phyloP scores from a whole-genome alignment of 2,888 invertebrate species.

The Papilio protenor region DNA sequence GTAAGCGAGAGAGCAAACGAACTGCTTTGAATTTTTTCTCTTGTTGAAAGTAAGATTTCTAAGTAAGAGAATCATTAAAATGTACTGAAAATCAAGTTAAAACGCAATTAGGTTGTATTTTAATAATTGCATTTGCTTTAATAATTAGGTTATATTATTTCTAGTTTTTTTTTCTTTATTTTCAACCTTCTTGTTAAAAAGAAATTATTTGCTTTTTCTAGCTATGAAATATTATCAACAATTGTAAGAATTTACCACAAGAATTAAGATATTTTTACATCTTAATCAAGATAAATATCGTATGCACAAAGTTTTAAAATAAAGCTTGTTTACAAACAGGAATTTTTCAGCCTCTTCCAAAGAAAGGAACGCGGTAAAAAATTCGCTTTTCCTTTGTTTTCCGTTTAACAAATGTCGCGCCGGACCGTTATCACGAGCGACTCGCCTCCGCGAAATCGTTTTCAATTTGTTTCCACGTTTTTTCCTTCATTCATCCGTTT shows the following conservation, averaged over 20 bases:
- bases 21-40: conserved; percentile 13
- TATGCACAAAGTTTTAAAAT: background rate
- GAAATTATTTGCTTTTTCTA: too few relatives aligned
- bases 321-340: conserved; percentile 1
- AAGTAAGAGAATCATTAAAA: background rate
- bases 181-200: too few relatives aligned
- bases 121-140: too few relatives aligned
- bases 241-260: too few relatives aligned
- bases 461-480: conserved; percentile 42
- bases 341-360: background rate
- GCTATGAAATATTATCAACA: too few relatives aligned
- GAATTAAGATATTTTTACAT: too few relatives aligned
- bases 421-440: conserved; percentile 35
- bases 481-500: conserved; percentile 38
- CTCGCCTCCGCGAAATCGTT: conserved; percentile 39
- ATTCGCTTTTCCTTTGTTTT: conserved; percentile 27
- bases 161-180: too few relatives aligned
- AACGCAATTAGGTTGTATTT: too few relatives aligned
- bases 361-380: background rate
- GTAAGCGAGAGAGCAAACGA: conserved; percentile 19
- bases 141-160: too few relatives aligned
- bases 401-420: conserved; percentile 38
- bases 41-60: conserved; percentile 34
- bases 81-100: too few relatives aligned
- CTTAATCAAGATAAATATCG: background rate